phyloP scores from a whole-genome alignment of 1,140 invertebrate genomes.

The Manduca sexta region DNA sequence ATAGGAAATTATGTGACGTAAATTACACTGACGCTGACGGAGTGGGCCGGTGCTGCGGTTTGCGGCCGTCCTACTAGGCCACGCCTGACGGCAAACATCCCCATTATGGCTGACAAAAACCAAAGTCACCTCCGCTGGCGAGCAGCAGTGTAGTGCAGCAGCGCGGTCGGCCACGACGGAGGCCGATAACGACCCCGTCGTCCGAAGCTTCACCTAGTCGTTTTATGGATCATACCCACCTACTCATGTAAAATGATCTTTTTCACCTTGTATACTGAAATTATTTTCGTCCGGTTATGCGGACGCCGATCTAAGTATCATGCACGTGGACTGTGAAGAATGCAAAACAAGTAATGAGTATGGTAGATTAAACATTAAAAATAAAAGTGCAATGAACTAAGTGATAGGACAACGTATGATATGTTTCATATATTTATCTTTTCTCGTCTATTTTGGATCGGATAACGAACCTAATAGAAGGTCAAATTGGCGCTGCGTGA shows the following conservation, averaged over 20 bases:
- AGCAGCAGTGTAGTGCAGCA: neutral
- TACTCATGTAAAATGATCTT: neutral
- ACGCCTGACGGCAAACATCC: constrained; percentile 10
- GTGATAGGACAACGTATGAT: too few species aligned
- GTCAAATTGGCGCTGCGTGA: constrained; percentile 22
- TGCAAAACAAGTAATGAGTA: too few species aligned
- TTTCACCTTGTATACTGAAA: neutral
- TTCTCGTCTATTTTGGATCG: constrained; percentile 32
- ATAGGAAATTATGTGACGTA: neutral
- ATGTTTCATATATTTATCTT: neutral
- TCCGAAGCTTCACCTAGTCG: constrained; percentile 15
- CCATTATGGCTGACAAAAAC: constrained; percentile 14
- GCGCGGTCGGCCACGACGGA: constrained; percentile 8
- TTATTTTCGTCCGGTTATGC: too few species aligned
- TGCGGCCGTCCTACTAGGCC: constrained; percentile 22
- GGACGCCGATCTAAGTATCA: too few species aligned
- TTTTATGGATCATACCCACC: neutral
- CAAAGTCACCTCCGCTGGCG: constrained; percentile 22
- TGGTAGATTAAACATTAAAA: too few species aligned
- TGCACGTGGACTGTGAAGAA: too few species aligned
- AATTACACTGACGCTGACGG: neutral
- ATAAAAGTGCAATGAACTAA: too few species aligned
- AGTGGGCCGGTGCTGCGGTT: neutral
- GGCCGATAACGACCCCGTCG: constrained; percentile 22
- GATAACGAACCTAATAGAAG: constrained; percentile 29